These are phyloP conservation scores for Pseudochaenichthys georgianus DNA, from an alignment of 2,797 vertebrate species.

Conservation along the genomic window DNA sequence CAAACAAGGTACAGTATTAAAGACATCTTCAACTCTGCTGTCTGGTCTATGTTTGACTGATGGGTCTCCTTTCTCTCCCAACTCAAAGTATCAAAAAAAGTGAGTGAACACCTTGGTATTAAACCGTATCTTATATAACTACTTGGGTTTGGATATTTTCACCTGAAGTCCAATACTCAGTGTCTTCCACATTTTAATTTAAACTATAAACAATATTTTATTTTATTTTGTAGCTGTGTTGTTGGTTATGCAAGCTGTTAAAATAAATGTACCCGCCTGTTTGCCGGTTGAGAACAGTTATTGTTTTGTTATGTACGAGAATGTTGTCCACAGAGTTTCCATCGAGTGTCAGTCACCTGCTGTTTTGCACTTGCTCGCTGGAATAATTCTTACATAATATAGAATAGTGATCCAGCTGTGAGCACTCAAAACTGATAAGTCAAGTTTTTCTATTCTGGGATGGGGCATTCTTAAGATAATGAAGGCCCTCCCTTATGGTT, in stretches of 20 bases:
- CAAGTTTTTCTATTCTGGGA: constrained; percentile 76
- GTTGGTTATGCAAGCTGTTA: no score
- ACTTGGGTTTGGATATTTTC: no score
- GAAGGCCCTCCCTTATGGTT: constrained; percentile 45
- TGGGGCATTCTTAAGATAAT: constrained; percentile 67
- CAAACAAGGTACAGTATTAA: constrained; percentile 89
- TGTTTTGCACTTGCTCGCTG: constrained; percentile 33
- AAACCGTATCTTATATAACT: no score
- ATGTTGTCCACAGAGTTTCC: constrained; percentile 43
- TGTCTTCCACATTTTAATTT: no score
- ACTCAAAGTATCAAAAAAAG: not conserved
- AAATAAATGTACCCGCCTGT: no score
- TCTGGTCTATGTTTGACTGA: no score
- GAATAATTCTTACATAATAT: constrained; percentile 56
- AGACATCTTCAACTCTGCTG: not conserved
- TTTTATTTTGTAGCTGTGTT: no score
- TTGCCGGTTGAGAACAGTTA: no score
- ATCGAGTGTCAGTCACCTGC: constrained; percentile 33
- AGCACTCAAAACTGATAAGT: constrained; percentile 66
- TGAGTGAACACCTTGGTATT: constrained; percentile 1
- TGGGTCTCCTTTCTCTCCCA: not conserved
- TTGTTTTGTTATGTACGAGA: constrained; percentile 36
- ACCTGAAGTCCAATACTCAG: no score
- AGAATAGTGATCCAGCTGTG: constrained; percentile 56
- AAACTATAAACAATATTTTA: no score